Percentiles rank a stretch among this genome's conserved stretches.
phyloP scores from a whole-genome alignment of 2,797 vertebrate species.

The Macropodus opercularis region DNA sequence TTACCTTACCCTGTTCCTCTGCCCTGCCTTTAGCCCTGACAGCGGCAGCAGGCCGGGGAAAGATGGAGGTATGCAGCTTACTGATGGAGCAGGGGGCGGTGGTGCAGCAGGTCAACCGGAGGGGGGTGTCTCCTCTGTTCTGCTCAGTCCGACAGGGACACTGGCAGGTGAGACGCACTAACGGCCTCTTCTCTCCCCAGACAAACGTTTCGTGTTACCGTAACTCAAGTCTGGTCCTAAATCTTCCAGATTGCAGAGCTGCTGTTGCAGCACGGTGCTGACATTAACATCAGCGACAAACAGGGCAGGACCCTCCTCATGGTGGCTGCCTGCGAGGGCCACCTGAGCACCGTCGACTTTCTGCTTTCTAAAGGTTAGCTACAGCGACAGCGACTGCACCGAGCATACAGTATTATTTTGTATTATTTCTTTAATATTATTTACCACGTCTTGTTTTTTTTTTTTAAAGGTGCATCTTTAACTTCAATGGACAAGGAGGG shows the following conservation, averaged over 20 bases:
- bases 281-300: conserved; percentile 94
- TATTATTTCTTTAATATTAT: background rate
- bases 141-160: conserved; percentile 95
- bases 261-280: conserved; percentile 88
- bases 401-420: background rate
- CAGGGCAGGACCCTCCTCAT: conserved; percentile 96
- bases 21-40: conserved; percentile 85
- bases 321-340: conserved; percentile 97
- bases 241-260: conserved; percentile 88
- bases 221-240: background rate
- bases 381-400: background rate
- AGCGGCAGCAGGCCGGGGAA: conserved; percentile 92
- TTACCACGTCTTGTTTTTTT: background rate
- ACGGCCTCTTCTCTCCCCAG: background rate
- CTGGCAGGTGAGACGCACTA: conserved; percentile 88
- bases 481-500: conserved; percentile 96
- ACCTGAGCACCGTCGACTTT: conserved; percentile 94
- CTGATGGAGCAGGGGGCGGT: conserved; percentile 85
- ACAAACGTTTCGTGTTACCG: background rate
- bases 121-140: conserved; percentile 89
- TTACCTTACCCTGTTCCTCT: background rate
- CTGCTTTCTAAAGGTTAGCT: conserved; percentile 92
- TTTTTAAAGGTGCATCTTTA: conserved; percentile 86
- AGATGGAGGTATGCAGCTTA: conserved; percentile 89
- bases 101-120: conserved; percentile 88